Conservation (phyloP, 2,113 vertebrate species). For the Ophiodon elongatus region DNA sequence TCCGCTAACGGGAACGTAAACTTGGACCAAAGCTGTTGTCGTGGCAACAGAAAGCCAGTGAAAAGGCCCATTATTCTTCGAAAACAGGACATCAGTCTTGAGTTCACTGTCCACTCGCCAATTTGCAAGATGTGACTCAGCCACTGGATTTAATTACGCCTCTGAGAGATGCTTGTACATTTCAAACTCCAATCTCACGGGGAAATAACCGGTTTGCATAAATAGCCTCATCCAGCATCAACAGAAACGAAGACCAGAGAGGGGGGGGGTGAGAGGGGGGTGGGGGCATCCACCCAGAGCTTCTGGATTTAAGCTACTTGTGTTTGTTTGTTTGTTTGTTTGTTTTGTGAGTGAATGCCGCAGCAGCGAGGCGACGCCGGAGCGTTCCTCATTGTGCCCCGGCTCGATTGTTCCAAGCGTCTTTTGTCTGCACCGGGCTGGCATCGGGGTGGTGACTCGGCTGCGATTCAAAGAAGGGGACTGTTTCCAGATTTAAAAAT, state of each 20-base stretch:
- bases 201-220: background rate
- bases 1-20: background rate
- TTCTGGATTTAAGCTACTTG: constrained; percentile 3
- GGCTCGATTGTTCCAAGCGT: constrained; percentile 42
- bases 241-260: background rate
- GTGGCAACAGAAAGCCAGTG: background rate
- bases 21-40: background rate
- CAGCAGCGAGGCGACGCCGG: constrained; percentile 16
- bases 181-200: too few relatives aligned
- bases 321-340: background rate
- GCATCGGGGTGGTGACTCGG: constrained; percentile 29
- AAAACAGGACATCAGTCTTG: background rate
- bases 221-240: background rate
- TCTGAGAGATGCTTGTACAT: too few relatives aligned
- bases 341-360: constrained; percentile 9
- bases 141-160: background rate
- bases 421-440: constrained; percentile 60
- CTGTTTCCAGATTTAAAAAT: constrained; percentile 77
- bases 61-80: background rate
- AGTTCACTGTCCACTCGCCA: background rate
- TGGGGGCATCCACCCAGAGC: background rate
- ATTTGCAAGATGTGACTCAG: too few relatives aligned
- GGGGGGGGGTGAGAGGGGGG: too few relatives aligned
- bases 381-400: constrained; percentile 48
- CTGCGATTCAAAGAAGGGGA: constrained; percentile 44